Base-by-base conservation (phyloP, 2,797 vertebrate species). In the Girardinus metallicus region DNA sequence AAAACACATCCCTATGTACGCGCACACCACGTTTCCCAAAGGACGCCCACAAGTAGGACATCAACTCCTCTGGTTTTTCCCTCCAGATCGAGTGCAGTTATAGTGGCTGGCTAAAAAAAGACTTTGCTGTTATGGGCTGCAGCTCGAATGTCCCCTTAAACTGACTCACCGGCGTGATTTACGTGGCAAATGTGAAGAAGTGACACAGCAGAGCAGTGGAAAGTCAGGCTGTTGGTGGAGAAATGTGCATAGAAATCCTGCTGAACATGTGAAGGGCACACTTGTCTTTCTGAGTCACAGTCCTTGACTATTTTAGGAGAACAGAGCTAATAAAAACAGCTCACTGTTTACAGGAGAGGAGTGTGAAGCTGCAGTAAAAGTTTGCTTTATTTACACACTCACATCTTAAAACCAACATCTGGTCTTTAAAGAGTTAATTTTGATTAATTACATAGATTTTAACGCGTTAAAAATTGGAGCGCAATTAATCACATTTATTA, bases 41-140 rank as follows among this genome's bases (percentile, higher is more conserved):
- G 88, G 94, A 94, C 88, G 88, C 85, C 51, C 74, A 86, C 84
- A 94, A 95, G 88, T 96, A 95, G 95, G 94, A 87, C 95, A 94
- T 82, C 74, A 87, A 86, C 91, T 93, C 87, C 87, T 94, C 94
- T 90, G 86, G 85, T 87, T 91, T 88, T 39, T 93, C 88, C 87
- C 93, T 92, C 85, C 83, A 89, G 93, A 92, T 92, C 84, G 86
- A 86, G 88, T 85, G 89, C 77, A 76, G 91, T 93, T 94, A 92
- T 93, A 95, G 91, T 92, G 91, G 84, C 80, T 82, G 82, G 81
- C 95, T 96, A 96, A 93, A 95, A 95, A 95, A 96, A 95, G 95
- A 95, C 94, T 89, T 66, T 88, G 92, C 93, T 89, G 91, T 81
- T 91, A 91, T 77, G 92, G 92, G 88, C 87, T 79, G 87, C 87